A percentile compares a stretch with the other conserved stretches of the same genome.
Conservation (phyloP, 2,113 vertebrate genomes). For the Mesitornis unicolor region DNA sequence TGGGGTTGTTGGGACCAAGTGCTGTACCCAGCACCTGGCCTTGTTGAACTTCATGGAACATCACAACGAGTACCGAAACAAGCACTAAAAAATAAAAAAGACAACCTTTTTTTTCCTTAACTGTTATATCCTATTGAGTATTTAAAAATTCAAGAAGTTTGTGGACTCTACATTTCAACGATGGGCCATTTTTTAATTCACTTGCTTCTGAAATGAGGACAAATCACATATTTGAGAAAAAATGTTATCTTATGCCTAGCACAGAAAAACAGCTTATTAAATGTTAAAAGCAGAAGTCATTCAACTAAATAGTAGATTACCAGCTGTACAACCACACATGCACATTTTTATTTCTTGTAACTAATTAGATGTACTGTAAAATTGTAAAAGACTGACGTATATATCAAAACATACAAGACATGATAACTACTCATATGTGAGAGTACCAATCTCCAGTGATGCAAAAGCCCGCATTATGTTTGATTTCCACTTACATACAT, state of each 20-base stretch:
- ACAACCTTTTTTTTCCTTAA: not conserved
- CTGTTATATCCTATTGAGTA: not conserved
- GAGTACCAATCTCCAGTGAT: not conserved
- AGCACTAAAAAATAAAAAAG: not conserved
- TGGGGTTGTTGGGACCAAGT: too few species aligned
- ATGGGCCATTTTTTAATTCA: not conserved
- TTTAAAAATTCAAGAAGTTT: not conserved
- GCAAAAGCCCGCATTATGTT: not conserved
- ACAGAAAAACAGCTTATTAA: not conserved
- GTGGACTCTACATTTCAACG: not conserved
- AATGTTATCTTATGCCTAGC: not conserved
- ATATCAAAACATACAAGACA: not conserved
- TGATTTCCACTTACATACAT: not conserved
- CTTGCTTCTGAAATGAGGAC: not conserved
- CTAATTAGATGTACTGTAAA: not conserved
- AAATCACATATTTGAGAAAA: not conserved
- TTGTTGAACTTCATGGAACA: too few species aligned
- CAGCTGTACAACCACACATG: not conserved
- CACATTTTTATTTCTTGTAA: not conserved
- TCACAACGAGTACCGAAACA: not conserved
- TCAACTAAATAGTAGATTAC: not conserved
- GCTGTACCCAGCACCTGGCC: too few species aligned
- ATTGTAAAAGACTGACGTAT: not conserved
- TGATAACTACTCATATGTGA: not conserved
- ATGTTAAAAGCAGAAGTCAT: not conserved